These are phyloP conservation scores for Marmota flaviventris DNA, from an alignment of 2,113 vertebrate species.

Conservation along the genomic window DNA sequence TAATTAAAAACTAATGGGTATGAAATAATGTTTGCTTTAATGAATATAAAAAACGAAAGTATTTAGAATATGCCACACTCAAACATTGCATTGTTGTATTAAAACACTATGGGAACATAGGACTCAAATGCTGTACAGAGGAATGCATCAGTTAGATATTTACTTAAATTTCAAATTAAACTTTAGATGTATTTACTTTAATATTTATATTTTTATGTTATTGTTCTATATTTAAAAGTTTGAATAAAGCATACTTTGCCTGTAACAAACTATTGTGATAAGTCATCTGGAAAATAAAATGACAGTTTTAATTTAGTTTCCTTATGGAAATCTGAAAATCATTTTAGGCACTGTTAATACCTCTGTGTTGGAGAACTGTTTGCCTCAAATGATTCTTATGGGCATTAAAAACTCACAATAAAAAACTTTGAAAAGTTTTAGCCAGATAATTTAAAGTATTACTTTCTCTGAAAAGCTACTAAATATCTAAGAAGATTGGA, in stretches of 20 bases:
- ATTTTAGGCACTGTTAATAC: slow-evolving; percentile 61
- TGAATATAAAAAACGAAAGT: slow-evolving; percentile 73
- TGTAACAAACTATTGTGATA: neutral
- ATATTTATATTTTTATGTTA: slow-evolving; percentile 44
- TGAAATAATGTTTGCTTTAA: slow-evolving; percentile 72
- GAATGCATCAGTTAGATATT: slow-evolving; percentile 19
- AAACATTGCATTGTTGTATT: slow-evolving; percentile 50
- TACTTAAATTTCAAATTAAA: slow-evolving; percentile 60
- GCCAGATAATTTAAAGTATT: neutral
- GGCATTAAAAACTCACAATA: neutral
- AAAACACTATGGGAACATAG: neutral
- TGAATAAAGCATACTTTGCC: slow-evolving; percentile 46
- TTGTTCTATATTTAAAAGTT: neutral
- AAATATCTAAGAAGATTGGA: neutral
- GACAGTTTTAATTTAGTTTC: slow-evolving; percentile 48
- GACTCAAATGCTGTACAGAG: neutral
- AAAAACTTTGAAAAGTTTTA: slow-evolving; percentile 28
- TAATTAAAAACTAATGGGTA: slow-evolving; percentile 72
- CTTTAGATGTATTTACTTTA: slow-evolving; percentile 26
- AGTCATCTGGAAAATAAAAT: slow-evolving; percentile 56
- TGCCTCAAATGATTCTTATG: slow-evolving; percentile 12
- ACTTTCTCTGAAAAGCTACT: neutral
- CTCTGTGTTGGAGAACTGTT: slow-evolving; percentile 8
- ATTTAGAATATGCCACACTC: too few species aligned
- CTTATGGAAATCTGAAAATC: slow-evolving; percentile 33